Conservation (phyloP, 2,797 vertebrate species). For the Myotis planiceps region DNA sequence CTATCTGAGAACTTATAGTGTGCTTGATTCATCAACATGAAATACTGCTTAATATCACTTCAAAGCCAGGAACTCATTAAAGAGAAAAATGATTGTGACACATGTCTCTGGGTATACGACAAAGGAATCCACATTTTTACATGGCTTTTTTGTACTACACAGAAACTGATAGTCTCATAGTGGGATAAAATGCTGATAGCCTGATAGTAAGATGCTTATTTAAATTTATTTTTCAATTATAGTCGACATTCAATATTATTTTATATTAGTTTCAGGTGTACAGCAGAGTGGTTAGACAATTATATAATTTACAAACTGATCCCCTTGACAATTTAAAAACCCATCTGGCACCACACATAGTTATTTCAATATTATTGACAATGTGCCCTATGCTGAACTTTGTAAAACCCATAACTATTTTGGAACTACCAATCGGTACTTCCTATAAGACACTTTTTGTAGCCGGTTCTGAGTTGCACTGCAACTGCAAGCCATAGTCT, state of each 20-base stretch:
- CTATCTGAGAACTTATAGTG: not conserved
- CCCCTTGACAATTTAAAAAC: not conserved
- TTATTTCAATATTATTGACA: not conserved
- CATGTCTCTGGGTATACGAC: not conserved
- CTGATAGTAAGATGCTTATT: not conserved
- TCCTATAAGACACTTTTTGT: not conserved
- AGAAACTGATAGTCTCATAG: not conserved
- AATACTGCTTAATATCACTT: not conserved
- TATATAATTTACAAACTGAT: not conserved
- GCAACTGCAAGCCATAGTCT: not conserved
- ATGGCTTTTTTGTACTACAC: not conserved
- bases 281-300: not conserved
- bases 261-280: not conserved
- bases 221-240: not conserved
- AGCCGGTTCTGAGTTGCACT: not conserved
- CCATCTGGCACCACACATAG: not conserved
- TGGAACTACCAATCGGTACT: not conserved
- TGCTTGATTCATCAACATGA: not conserved
- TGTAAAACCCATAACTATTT: not conserved
- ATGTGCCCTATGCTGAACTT: not conserved
- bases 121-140: not conserved
- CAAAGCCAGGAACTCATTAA: not conserved
- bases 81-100: not conserved
- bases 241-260: not conserved
- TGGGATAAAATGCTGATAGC: not conserved